Evolutionary conservation across 2,888 invertebrate genomes (phyloP), one percentile per base, ranked within the genome.

Genomic region (Hydroisotoma schaefferi): DNA sequence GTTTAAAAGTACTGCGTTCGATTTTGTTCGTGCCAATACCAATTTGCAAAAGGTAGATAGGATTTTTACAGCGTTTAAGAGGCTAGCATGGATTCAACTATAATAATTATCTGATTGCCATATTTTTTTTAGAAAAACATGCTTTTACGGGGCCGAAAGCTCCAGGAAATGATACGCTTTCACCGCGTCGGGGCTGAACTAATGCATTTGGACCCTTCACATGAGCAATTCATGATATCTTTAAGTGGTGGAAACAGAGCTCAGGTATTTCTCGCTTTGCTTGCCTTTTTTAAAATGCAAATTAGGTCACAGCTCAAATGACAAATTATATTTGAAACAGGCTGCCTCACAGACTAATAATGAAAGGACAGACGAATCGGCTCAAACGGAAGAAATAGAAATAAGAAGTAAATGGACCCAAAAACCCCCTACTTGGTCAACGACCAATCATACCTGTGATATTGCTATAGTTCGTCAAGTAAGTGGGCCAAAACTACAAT

Each of bases 381-480:
- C 37, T 15, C 71, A 71, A 48, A 71, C 71, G 10, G 71, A 71
- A 1, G 38, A 48, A 2, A 40, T 51, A 8, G 61, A 63, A 26
- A 20, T 25, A 5, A 44, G 27, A 23, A 53, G 51, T 12, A 71
- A 67, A 47, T 71, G 71, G 71, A 71, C 71, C 23, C 71, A 71
- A 43, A 65, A 59, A 28, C 71, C 71, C n/a, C 66, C 69, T 2
- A 65, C 64, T 2, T 71, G 69, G 69, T 65, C 66, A 2, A 59
- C 63, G 2, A 58, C 63, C 20, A 59, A 54, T 22, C 52, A 57
- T 3, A 61, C 52, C 48, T 55, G 55, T 48, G 66, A 66, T 56
- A 55, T 58, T 22, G 52, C 53, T 29, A 58, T 60, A 33, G 58
- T 59, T 18, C 52, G 61, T 0, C 63, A 57, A 49, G 48, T 59